Evolutionary conservation across 2,888 invertebrate species (phyloP).

Genomic region (Apodemia duryi): DNA sequence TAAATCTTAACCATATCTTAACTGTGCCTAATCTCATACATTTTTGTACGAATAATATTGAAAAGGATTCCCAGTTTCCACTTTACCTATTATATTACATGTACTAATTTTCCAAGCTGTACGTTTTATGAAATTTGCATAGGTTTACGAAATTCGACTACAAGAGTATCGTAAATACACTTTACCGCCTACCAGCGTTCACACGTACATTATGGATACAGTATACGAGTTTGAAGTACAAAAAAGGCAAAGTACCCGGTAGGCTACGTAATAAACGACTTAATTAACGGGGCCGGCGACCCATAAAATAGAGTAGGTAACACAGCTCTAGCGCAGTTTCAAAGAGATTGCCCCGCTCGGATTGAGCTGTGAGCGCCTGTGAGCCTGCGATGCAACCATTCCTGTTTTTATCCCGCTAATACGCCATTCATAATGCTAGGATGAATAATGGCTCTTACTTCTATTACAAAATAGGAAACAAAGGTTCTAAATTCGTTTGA

Average conservation of each 20-base stretch:
- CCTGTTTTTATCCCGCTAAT: slow-evolving; percentile 29
- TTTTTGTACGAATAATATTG: too few species aligned
- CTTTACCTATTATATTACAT: too few species aligned
- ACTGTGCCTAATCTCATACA: too few species aligned
- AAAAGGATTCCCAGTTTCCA: too few species aligned
- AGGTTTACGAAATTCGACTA: not conserved
- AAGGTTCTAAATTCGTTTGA: slow-evolving; percentile 9
- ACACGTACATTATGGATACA: slow-evolving; percentile 17
- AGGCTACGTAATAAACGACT: slow-evolving; percentile 38
- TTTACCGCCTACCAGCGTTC: not conserved
- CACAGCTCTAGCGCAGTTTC: slow-evolving; percentile 53
- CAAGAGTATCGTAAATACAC: not conserved
- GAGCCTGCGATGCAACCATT: slow-evolving; percentile 34
- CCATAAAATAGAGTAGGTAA: slow-evolving; percentile 51
- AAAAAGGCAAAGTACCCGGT: slow-evolving; percentile 25
- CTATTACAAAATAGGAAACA: slow-evolving; percentile 13
- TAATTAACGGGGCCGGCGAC: slow-evolving; percentile 62
- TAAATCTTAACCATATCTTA: too few species aligned
- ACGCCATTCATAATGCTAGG: slow-evolving; percentile 26
- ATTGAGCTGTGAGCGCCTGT: slow-evolving; percentile 31
- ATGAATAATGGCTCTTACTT: slow-evolving; percentile 16
- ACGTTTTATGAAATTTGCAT: not conserved
- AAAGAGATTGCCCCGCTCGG: slow-evolving; percentile 55
- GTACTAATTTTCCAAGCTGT: not conserved
- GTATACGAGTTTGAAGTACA: slow-evolving; percentile 17